phyloP scores from a whole-genome alignment of 2,888 invertebrate genomes.

The Bugulina stolonifera region DNA sequence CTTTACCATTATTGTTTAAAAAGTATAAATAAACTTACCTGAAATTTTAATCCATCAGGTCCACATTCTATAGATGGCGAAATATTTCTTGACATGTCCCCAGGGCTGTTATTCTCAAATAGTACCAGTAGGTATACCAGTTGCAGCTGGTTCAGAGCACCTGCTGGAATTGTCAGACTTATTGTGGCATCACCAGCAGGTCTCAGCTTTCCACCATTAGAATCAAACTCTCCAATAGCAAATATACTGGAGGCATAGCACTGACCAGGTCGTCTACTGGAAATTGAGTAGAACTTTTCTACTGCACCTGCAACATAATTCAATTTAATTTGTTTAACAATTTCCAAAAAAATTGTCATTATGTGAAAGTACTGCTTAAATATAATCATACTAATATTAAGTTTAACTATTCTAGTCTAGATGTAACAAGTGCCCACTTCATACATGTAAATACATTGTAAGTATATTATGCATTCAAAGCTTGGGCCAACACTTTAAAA shows the following conservation, averaged over 20 bases:
- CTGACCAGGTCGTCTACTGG: not conserved
- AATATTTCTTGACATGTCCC: not conserved
- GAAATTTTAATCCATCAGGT: constrained; percentile 1
- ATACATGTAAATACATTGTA: no score
- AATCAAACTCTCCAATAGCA: constrained; percentile 24
- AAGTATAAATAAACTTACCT: no score
- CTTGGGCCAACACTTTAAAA: no score
- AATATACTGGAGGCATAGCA: constrained; percentile 17
- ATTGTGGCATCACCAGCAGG: not conserved
- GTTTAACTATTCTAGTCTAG: no score
- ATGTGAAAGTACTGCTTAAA: no score
- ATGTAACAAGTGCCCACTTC: no score
- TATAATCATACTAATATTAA: no score
- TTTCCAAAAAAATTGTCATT: no score
- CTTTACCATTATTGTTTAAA: no score
- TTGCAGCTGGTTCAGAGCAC: not conserved
- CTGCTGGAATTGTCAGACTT: not conserved
- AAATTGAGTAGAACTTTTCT: not conserved
- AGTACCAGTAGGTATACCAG: constrained; percentile 1
- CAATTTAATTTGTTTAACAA: no score
- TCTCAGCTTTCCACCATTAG: not conserved
- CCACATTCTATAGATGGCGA: constrained; percentile 16
- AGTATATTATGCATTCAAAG: no score
- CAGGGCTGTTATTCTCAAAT: not conserved
- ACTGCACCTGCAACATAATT: constrained; percentile 20